Base-by-base conservation (phyloP, 2,888 invertebrate genomes). In the Anodontia alba region DNA sequence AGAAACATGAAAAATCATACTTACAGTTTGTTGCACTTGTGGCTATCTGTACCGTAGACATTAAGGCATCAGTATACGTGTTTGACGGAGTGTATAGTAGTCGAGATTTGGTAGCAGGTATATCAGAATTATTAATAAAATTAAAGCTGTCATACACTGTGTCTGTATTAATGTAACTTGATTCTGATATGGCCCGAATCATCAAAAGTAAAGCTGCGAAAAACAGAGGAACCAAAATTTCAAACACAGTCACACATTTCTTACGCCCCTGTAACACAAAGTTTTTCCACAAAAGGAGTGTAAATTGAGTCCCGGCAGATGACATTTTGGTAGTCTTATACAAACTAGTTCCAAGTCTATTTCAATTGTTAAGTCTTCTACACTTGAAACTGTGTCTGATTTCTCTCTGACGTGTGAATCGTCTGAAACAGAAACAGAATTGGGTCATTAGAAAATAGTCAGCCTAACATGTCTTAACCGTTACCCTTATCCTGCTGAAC, bases 261-360 rank as follows among this genome's bases (percentile, higher is more conserved):
- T 89, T 90, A 0, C 90, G 81, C 33, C 85, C 83, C 75, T 91
- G 91, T 29, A 92, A 70, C 0, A 86, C 78, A 73, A 88, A 87
- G 73, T 92, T 91, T 71, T 91, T 92, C 92, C 92, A 91, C 38
- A 91, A 69, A 29, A 92, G 84, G n/a, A 92, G 79, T 1, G 84
- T 26, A n/a, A 92, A 86, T 62, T 92, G 91, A 5, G 87, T 68
- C 3, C 85, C 86, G 17, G 78, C 77, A 38, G 81, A 82, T 31
- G 85, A 77, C 85, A 85, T 85, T 17, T 33, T 67, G 23, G 23
- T 3, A n/a, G n/a, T n/a, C n/a, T n/a, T n/a, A n/a, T n/a, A n/a
- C n/a, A n/a, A n/a, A n/a, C n/a, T n/a, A n/a, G 10, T 46, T 46
- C n/a, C 15, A 12, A 2, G 20, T 8, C 46, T 20, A 3, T 20